Conservation (phyloP, 53 echinoderm and acorn worm genomes). For the Temnopleurus reevesii region DNA sequence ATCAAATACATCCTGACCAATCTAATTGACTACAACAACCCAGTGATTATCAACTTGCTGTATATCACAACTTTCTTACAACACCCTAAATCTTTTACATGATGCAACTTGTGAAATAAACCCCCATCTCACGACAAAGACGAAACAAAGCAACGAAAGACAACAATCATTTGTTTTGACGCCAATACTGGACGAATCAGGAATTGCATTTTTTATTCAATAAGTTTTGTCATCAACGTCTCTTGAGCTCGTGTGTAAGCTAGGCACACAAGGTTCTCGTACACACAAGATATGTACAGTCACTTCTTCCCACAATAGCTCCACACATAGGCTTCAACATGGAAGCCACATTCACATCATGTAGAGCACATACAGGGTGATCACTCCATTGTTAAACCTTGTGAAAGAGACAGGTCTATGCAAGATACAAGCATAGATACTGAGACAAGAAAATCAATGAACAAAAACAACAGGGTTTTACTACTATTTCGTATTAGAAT, state of each 20-base stretch:
- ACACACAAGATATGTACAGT: constrained; percentile 62
- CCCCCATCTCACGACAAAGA: not conserved
- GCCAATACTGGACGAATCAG: constrained; percentile 62
- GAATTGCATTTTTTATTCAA: constrained; percentile 62
- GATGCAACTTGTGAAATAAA: no score
- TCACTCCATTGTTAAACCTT: constrained; percentile 50
- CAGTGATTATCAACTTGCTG: no score
- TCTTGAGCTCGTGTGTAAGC: constrained; percentile 35
- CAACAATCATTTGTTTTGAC: constrained; percentile 12
- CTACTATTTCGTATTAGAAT: constrained; percentile 2
- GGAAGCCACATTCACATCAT: constrained; percentile 30
- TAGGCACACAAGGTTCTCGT: constrained; percentile 62
- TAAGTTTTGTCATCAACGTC: constrained; percentile 55
- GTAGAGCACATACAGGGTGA: constrained; percentile 24
- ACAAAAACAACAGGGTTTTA: constrained; percentile 35
- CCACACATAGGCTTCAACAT: not conserved
- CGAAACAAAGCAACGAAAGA: not conserved
- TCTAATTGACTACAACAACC: no score
- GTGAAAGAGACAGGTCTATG: constrained; percentile 47
- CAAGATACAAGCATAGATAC: constrained; percentile 13
- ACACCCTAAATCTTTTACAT: no score
- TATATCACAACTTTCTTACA: no score
- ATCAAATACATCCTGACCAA: no score
- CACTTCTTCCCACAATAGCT: constrained; percentile 34
- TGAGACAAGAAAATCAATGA: constrained; percentile 30